Evolutionary conservation across 1,140 invertebrate genomes (phyloP).

Genomic region (Brachionus sp.): DNA sequence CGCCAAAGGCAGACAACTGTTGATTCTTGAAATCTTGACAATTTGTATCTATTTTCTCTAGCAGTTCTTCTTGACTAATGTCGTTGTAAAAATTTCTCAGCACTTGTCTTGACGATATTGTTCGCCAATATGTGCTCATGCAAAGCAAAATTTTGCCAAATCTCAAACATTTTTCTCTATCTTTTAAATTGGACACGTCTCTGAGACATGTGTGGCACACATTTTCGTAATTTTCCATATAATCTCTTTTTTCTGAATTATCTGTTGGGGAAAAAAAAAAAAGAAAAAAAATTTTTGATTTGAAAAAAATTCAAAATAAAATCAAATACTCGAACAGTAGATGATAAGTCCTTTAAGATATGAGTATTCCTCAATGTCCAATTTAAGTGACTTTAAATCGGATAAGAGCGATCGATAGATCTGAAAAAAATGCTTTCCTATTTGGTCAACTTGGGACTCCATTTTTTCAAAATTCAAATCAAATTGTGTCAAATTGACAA

Average conservation of each 20-base stretch:
- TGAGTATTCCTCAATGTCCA: neutral
- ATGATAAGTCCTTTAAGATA: conserved; percentile 13
- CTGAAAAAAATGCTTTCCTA: neutral
- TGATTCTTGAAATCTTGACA: neutral
- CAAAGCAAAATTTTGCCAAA: conserved; percentile 19
- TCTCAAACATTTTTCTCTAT: conserved; percentile 2
- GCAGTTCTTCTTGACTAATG: neutral
- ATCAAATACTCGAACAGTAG: neutral
- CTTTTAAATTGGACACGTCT: neutral
- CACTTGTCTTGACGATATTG: neutral
- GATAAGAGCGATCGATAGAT: neutral
- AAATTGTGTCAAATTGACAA: neutral
- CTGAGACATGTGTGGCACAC: conserved; percentile 9
- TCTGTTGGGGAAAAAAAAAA: neutral
- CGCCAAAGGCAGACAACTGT: neutral
- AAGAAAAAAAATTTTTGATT: neutral
- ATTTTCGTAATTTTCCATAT: conserved; percentile 25
- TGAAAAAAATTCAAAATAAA: neutral
- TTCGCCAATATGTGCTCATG: neutral
- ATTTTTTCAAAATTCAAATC: neutral
- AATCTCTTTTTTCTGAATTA: neutral
- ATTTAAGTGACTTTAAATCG: neutral
- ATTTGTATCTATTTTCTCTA: neutral
- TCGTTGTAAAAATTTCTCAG: neutral
- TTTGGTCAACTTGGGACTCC: neutral